These are phyloP conservation scores for Uropsilus gracilis DNA, from an alignment of 2,113 vertebrate species.

Conservation along the genomic window DNA sequence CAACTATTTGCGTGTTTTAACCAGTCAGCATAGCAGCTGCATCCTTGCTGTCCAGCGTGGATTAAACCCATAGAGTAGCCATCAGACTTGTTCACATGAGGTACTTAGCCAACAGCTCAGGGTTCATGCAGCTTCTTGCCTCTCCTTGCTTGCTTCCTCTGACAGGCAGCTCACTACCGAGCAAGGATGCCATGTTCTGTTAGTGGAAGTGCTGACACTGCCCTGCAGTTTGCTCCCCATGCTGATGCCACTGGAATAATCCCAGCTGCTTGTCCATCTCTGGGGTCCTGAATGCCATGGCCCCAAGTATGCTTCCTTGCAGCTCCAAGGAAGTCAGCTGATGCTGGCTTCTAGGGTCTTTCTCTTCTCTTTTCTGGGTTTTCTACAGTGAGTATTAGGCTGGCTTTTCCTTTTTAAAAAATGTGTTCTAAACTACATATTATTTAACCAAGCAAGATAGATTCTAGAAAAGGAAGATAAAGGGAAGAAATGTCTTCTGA, in stretches of 20 bases:
- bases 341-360: neutral
- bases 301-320: neutral
- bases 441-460: neutral
- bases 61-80: neutral
- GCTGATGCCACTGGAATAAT: neutral
- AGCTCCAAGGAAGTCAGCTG: neutral
- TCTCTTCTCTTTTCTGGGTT: neutral
- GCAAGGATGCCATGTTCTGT: fast-evolving
- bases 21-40: neutral
- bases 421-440: neutral
- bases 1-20: neutral
- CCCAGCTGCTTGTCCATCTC: neutral
- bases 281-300: neutral
- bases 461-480: neutral
- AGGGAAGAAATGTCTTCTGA: neutral
- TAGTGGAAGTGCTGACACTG: neutral
- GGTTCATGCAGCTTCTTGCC: neutral
- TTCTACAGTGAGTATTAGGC: neutral
- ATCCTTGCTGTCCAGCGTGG: neutral
- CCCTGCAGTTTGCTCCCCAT: neutral
- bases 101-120: neutral
- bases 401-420: neutral
- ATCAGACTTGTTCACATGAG: neutral
- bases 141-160: neutral
- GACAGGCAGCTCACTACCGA: neutral